Conservation (phyloP, 2,797 vertebrate genomes). For the Coluber constrictor region DNA sequence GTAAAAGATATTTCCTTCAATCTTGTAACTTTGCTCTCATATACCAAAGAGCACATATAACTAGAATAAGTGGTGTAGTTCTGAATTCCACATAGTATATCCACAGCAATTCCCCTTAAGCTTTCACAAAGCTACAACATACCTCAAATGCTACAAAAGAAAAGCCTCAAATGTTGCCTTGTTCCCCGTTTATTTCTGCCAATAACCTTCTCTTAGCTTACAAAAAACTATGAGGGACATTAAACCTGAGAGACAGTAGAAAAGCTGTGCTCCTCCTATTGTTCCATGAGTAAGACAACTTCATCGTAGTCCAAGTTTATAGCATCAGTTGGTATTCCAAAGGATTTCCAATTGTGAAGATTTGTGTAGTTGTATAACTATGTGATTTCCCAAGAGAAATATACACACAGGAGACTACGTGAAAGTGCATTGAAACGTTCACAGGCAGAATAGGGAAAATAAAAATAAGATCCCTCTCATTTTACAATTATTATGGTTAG, state of each 20-base stretch:
- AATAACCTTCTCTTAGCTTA: not conserved
- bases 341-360: not conserved
- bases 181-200: not conserved
- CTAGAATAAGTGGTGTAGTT: not conserved
- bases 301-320: not conserved
- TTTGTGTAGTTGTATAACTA: conserved; percentile 1
- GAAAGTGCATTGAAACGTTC: not conserved
- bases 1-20: not conserved
- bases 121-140: not conserved
- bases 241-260: not conserved
- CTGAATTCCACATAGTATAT: not conserved
- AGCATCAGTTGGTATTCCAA: not conserved
- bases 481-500: conserved; percentile 52
- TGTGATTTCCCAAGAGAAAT: not conserved
- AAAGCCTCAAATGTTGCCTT: not conserved
- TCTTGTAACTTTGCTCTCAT: not conserved
- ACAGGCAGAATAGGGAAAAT: conserved; percentile 38
- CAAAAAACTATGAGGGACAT: not conserved
- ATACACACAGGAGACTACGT: not conserved
- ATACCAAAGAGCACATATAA: not conserved
- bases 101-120: not conserved
- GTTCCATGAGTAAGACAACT: not conserved
- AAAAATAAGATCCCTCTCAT: conserved; percentile 49
- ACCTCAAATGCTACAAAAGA: not conserved
- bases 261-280: not conserved